Evolutionary conservation across 2,797 vertebrate species (phyloP).

Genomic region (Phalanger gymnotis): DNA sequence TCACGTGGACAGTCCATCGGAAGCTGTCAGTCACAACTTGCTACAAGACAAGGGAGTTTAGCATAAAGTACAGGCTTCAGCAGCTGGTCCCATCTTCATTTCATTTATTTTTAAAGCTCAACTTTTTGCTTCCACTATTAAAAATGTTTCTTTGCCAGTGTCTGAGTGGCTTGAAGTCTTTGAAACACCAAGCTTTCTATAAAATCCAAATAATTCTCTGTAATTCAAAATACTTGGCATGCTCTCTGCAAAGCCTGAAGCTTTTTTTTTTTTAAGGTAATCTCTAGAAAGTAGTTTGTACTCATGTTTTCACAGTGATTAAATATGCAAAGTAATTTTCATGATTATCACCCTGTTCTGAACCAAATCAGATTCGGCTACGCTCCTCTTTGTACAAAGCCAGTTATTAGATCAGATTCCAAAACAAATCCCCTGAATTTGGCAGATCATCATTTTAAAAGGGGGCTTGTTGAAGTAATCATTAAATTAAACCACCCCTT

Average conservation of each 20-base stretch:
- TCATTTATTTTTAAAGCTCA: slow-evolving; percentile 38
- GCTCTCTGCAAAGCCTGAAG: slow-evolving; percentile 84
- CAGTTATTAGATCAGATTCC: slow-evolving; percentile 94
- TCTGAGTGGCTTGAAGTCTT: slow-evolving; percentile 82
- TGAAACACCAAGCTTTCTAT: slow-evolving; percentile 83
- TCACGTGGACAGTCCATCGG: neutral
- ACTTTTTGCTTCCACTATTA: slow-evolving; percentile 72
- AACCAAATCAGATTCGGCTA: slow-evolving; percentile 90
- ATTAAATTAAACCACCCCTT: slow-evolving; percentile 99
- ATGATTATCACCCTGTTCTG: slow-evolving; percentile 90
- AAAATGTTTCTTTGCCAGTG: slow-evolving; percentile 73
- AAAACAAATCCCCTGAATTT: slow-evolving; percentile 96
- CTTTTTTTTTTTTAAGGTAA: slow-evolving; percentile 85
- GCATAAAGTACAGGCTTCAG: neutral
- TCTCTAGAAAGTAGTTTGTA: slow-evolving; percentile 88
- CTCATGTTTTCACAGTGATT: slow-evolving; percentile 90
- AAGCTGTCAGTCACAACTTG: neutral
- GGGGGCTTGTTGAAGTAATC: slow-evolving; percentile 97
- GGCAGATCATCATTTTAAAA: slow-evolving; percentile 95
- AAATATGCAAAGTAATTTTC: slow-evolving; percentile 95
- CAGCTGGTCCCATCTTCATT: neutral
- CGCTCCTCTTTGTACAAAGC: slow-evolving; percentile 88
- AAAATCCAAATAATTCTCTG: slow-evolving; percentile 86
- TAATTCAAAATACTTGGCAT: slow-evolving; percentile 87
- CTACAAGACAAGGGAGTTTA: neutral